Conservation (phyloP, 2,797 vertebrate genomes). For the Sarcophilus harrisii region DNA sequence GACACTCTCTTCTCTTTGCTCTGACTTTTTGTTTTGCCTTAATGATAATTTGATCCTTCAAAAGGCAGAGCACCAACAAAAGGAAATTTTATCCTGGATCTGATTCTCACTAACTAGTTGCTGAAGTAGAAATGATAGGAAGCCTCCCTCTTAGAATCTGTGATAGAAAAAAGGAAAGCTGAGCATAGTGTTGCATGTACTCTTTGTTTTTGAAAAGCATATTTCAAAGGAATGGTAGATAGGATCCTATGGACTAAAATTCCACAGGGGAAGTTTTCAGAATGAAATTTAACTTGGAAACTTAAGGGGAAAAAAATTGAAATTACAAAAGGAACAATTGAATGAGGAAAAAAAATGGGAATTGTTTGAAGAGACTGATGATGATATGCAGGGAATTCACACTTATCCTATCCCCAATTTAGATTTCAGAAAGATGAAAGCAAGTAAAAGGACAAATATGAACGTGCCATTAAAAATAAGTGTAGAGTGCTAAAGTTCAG, state of each 20-base stretch:
- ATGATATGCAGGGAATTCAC: not conserved
- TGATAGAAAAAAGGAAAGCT: not conserved
- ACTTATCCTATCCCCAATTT: not conserved
- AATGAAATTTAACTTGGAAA: not conserved
- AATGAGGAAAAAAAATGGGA: not conserved
- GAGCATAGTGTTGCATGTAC: not conserved
- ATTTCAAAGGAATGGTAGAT: not conserved
- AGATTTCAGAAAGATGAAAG: not conserved
- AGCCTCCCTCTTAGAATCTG: not conserved
- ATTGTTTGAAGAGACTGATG: not conserved
- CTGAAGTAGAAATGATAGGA: not conserved
- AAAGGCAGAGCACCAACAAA: not conserved
- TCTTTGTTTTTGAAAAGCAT: not conserved
- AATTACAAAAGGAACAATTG: not conserved
- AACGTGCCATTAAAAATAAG: not conserved
- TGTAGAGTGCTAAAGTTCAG: not conserved
- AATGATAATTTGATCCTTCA: not conserved
- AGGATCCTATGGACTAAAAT: not conserved
- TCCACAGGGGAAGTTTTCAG: not conserved
- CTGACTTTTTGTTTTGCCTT: not conserved
- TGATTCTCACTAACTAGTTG: not conserved
- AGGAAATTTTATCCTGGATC: not conserved
- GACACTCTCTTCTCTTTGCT: not conserved
- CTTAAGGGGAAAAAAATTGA: not conserved
- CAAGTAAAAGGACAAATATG: not conserved